Percentiles rank a stretch among this genome's conserved stretches.
These are phyloP conservation scores for Saturnia pavonia DNA, from an alignment of 2,888 invertebrate species.

Conservation along the genomic window DNA sequence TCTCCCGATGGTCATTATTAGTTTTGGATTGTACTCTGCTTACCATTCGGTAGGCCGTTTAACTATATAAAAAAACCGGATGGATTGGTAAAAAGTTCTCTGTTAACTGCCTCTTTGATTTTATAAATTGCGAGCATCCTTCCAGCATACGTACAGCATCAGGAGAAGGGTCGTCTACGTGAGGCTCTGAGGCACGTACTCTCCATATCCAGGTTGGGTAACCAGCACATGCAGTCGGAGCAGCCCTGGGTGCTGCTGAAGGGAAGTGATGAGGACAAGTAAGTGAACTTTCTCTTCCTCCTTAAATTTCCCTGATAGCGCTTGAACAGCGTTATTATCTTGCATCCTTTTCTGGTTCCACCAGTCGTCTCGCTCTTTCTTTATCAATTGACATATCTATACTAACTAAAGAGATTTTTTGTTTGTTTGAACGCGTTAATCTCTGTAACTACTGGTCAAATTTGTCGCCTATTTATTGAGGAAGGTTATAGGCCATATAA, in stretches of 20 bases:
- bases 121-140: neutral
- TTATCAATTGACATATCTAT: neutral
- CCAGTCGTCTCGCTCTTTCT: neutral
- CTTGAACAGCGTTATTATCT: neutral
- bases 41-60: too few relatives aligned
- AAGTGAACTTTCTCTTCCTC: conserved; percentile 38
- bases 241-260: conserved; percentile 98
- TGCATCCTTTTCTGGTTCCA: neutral
- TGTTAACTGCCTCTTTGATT: too few relatives aligned
- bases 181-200: conserved; percentile 94
- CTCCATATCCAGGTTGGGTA: conserved; percentile 93
- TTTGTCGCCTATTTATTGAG: too few relatives aligned
- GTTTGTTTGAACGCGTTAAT: too few relatives aligned
- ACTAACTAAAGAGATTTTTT: too few relatives aligned
- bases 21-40: too few relatives aligned
- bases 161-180: conserved; percentile 90
- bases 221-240: conserved; percentile 97
- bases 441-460: too few relatives aligned
- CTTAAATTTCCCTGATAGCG: neutral
- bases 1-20: too few relatives aligned
- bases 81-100: too few relatives aligned
- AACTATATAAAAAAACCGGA: too few relatives aligned
- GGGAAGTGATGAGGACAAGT: conserved; percentile 89
- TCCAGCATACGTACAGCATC: conserved; percentile 84
- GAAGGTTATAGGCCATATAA: too few relatives aligned